Percentiles rank a stretch among this genome's conserved stretches.
Evolutionary conservation across 2,797 vertebrate species (phyloP).

Genomic region (Agapornis canus): DNA sequence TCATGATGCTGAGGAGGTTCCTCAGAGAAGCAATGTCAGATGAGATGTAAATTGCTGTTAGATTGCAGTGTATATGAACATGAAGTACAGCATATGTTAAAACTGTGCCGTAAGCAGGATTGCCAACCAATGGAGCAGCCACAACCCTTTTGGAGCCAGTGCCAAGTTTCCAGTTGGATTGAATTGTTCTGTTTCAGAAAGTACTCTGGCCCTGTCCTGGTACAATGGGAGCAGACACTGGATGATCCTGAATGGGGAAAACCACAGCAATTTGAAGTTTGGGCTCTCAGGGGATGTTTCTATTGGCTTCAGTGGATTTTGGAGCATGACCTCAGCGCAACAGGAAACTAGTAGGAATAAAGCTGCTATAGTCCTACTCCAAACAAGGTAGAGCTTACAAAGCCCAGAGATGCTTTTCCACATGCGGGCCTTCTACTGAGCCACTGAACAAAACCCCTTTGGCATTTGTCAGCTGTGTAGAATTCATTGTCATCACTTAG

Average conservation of each 20-base stretch:
- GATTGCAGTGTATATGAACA: not conserved
- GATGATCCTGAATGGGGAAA: not conserved
- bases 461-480: not conserved
- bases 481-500: not conserved
- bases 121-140: not conserved
- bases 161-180: slow-evolving; percentile 24
- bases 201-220: not conserved
- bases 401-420: not conserved
- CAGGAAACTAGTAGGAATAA: not conserved
- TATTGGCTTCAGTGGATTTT: not conserved
- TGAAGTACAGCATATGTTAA: not conserved
- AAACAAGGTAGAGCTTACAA: not conserved
- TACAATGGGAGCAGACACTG: not conserved
- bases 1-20: not conserved
- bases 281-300: not conserved
- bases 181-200: not conserved
- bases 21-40: not conserved
- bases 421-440: not conserved
- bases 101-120: not conserved
- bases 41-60: not conserved
- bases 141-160: slow-evolving; percentile 1
- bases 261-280: not conserved
- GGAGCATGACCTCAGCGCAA: not conserved
- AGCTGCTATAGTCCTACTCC: not conserved
- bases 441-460: not conserved